Percentiles rank a stretch among this genome's conserved stretches.
Conservation (phyloP, 2,888 invertebrate species). For the Choreutis nemorana region DNA sequence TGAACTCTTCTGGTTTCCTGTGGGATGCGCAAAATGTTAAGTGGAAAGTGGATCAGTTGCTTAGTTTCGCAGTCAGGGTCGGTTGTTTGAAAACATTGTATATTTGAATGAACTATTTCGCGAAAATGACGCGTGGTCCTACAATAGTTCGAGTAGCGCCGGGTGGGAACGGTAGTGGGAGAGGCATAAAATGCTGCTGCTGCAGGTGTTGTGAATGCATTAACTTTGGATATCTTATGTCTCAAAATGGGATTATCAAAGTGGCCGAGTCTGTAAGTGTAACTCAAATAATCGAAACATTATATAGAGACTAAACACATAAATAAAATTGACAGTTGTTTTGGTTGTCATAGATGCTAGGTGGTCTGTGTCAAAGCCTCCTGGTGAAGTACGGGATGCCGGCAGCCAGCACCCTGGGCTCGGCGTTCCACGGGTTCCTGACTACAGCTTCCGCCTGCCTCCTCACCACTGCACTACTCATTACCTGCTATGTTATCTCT, state of each 20-base stretch:
- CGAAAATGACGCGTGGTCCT: slow-evolving; percentile 52
- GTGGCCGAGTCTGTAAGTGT: slow-evolving; percentile 76
- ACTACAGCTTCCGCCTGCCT: slow-evolving; percentile 84
- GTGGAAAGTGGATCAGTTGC: slow-evolving; percentile 11
- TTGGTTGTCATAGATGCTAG: slow-evolving; percentile 67
- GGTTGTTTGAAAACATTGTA: not conserved
- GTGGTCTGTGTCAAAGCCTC: slow-evolving; percentile 83
- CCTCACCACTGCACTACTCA: slow-evolving; percentile 76
- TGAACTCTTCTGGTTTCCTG: slow-evolving; percentile 45
- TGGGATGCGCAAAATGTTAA: slow-evolving; percentile 13
- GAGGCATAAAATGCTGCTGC: slow-evolving; percentile 75
- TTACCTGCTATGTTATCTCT: slow-evolving; percentile 81
- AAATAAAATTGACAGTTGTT: not conserved
- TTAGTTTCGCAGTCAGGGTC: not conserved
- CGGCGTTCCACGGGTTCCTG: slow-evolving; percentile 81
- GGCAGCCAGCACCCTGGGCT: slow-evolving; percentile 77
- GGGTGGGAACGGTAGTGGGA: slow-evolving; percentile 28
- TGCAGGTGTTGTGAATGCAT: slow-evolving; percentile 82
- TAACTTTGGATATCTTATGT: slow-evolving; percentile 77
- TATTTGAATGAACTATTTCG: no score
- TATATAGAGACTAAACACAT: not conserved
- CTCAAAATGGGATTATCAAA: slow-evolving; percentile 78
- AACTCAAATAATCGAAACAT: not conserved
- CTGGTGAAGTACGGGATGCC: slow-evolving; percentile 80
- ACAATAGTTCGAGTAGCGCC: slow-evolving; percentile 54